phyloP scores from a whole-genome alignment of 2,113 vertebrate genomes.

The Cinclus cinclus region DNA sequence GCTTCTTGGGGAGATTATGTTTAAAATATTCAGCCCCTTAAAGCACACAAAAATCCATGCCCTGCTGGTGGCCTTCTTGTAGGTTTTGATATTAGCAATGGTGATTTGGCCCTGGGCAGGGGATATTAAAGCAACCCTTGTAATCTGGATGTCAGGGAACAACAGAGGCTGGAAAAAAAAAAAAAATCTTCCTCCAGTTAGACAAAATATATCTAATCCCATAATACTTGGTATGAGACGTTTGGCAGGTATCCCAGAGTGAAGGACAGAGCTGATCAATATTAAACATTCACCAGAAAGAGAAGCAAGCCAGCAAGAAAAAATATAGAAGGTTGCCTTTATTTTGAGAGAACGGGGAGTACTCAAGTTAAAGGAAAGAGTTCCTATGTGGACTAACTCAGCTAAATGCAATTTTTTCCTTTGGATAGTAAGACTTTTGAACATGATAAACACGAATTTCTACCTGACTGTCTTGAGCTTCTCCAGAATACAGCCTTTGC shows the following conservation, averaged over 20 bases:
- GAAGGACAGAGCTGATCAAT: constrained; percentile 46
- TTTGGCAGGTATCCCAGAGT: constrained; percentile 41
- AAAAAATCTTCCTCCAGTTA: constrained; percentile 42
- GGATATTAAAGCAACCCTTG: constrained; percentile 34
- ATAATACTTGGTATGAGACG: constrained; percentile 32
- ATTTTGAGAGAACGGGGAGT: neutral
- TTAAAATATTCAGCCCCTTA: neutral
- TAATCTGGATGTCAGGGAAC: constrained; percentile 43
- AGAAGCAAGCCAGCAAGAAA: constrained; percentile 12
- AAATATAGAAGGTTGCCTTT: neutral
- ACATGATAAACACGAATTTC: neutral
- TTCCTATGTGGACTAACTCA: neutral
- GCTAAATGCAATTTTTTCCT: neutral
- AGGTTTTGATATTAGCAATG: constrained; percentile 23
- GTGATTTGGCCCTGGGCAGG: constrained; percentile 27
- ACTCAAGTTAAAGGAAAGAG: neutral
- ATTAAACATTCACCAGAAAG: constrained; percentile 26
- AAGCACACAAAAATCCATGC: neutral
- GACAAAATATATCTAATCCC: constrained; percentile 58
- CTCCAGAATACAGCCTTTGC: neutral
- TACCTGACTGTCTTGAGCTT: neutral
- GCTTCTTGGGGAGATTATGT: neutral
- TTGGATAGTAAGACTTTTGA: neutral
- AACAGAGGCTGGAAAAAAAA: neutral
- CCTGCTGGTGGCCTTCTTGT: constrained; percentile 27